Conservation (phyloP, 2,888 invertebrate species). For the Phytoseiulus persimilis region DNA sequence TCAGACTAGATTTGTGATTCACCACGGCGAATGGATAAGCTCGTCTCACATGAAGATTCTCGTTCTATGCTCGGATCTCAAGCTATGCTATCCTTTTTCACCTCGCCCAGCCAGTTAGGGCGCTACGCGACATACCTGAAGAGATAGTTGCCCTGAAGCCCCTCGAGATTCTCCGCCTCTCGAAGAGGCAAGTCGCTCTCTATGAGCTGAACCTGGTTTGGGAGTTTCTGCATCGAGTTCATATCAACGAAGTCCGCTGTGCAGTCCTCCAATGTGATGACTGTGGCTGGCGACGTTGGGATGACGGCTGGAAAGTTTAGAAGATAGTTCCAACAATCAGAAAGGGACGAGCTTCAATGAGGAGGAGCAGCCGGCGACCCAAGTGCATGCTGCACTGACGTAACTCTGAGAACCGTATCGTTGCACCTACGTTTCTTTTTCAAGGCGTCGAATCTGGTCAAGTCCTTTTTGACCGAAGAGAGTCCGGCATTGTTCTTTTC, state of each 20-base stretch:
- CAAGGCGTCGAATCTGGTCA: background rate
- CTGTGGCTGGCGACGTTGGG: background rate
- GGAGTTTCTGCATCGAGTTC: slow-evolving; percentile 29
- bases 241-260: slow-evolving; percentile 31
- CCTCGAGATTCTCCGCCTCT: slow-evolving; percentile 24
- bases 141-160: slow-evolving; percentile 9
- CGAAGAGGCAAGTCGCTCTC: slow-evolving; percentile 18
- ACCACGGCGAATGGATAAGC: too few species aligned
- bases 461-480: background rate
- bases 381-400: too few species aligned
- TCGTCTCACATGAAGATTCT: too few species aligned
- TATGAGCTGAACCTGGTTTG: slow-evolving; percentile 30
- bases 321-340: too few species aligned
- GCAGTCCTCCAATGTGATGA: slow-evolving; percentile 24
- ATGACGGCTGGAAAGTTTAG: background rate
- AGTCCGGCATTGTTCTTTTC: background rate
- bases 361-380: too few species aligned
- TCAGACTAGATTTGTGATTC: too few species aligned
- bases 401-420: too few species aligned
- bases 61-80: too few species aligned
- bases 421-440: background rate
- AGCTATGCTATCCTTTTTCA: too few species aligned
- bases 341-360: too few species aligned
- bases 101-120: too few species aligned
- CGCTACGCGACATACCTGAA: background rate